Base-by-base conservation (phyloP, 2,888 invertebrate species). In the Eugnorisma glareosa region DNA sequence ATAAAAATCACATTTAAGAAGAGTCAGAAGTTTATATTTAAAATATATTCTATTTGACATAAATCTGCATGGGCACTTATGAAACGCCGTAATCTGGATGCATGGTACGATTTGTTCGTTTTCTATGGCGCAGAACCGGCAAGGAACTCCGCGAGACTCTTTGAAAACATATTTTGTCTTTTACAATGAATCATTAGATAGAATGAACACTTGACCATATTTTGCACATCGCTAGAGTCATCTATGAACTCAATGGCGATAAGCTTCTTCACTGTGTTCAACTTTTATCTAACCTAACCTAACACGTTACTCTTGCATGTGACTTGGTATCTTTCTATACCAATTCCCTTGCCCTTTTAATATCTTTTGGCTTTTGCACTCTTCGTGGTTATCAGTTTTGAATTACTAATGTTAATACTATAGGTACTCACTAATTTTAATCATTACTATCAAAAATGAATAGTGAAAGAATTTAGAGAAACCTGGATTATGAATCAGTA, bases 191-290 rank as follows among this genome's bases (percentile, higher is more conserved):
- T 45, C 0, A 37, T 45, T 77, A n/a, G 0, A 43, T 77, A n/a
- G 0, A 43, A 75, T 59, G 7, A 67, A 31, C 43, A 31, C 18
- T 3, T 51, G 43, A 45, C 18, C 48, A 59, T 35, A 10, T 57
- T 48, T 75, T 18, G 48, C 15, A 66, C 18, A 66, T 48, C n/a
- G 18, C 1, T 43, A 61, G 21, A 81, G 21, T 66, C 21, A 6
- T 76, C 51, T 67, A 43, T 72, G 21, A 73, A 82, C 35, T 81
- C 15, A 80, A 59, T n/a, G 31, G 54, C 45, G 66, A 81, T 67
- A 79, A 68, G 15, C n/a, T 68, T 54, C 13, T 51, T 57, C 54
- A 51, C 15, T 59, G 31, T 66, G 43, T 37, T 73, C 31, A 66
- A 69, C 57, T 63, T 70, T 73, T 63, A 73, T 83, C 43, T 79